Conservation (phyloP, 2,113 vertebrate genomes). For the Rhabdomys dilectus region DNA sequence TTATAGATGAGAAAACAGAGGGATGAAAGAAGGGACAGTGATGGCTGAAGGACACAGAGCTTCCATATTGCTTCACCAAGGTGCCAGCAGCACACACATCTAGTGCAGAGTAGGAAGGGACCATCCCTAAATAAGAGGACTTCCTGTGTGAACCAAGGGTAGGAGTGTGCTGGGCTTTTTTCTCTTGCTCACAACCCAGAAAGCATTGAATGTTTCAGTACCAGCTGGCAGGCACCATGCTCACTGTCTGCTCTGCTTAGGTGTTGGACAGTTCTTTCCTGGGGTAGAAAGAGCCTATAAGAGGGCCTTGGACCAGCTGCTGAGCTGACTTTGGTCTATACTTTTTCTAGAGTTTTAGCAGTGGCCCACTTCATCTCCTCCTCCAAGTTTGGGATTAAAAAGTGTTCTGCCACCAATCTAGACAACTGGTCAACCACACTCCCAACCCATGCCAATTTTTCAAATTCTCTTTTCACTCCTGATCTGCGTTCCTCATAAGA, state of each 20-base stretch:
- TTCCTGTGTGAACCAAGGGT: neutral
- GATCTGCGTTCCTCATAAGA: neutral
- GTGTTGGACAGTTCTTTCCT: neutral
- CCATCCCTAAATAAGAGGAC: neutral
- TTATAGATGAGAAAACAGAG: neutral
- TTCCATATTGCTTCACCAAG: neutral
- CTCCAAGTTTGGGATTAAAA: neutral
- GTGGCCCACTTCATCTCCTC: neutral
- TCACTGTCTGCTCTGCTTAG: neutral
- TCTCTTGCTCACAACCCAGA: neutral
- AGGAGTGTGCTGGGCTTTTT: neutral
- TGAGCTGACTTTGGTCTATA: neutral
- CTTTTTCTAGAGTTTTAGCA: neutral
- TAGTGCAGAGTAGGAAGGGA: neutral
- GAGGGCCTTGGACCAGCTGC: neutral
- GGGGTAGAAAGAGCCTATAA: neutral
- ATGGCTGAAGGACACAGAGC: neutral
- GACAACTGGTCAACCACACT: neutral
- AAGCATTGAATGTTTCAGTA: neutral
- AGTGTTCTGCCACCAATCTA: neutral
- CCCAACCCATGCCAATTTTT: neutral
- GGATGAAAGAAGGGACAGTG: neutral
- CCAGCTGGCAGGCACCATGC: neutral
- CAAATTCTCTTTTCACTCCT: neutral
- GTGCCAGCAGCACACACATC: neutral